Base-by-base conservation (phyloP, 2,797 vertebrate species). In the Paramormyrops hopkinsi region DNA sequence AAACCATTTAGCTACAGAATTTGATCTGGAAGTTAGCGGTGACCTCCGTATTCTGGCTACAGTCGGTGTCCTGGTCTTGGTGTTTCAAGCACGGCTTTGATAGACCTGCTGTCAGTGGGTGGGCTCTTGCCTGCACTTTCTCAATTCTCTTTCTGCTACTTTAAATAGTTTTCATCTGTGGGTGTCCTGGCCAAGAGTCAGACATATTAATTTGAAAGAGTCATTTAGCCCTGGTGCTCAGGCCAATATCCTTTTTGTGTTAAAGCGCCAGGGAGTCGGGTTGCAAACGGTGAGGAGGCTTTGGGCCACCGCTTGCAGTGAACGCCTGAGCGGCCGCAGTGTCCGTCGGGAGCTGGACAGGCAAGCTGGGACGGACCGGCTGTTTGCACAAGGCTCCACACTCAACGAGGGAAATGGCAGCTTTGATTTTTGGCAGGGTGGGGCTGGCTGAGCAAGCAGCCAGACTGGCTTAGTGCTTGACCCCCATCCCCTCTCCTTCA, bases 141-240 rank as follows among this genome's bases (percentile, higher is more conserved):
- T 53, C 46, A 54, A 11, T 86, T 33, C 25, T 54, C 46, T 25
- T 25, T 86, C 9, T 29, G 46, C 46, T 19, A n/a, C 44, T 85
- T 85, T 86, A 86, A 51, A 86, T 86, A 79, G 50, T 50, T 33
- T 85, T 85, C 25, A 33, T 85, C 25, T 86, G 83, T 85, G 22
- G 48, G 84, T 86, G 46, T 87, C 54, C 54, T 87, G 86, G 86
- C 54, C 8, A 44, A 7, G 3, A 62, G 54, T 87, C 33, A 62
- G 86, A 59, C 86, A 41, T 62, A 44, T 87, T 87, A 54, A 87
- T 87, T 85, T 86, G 84, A 12, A 41, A n/a, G 11, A 59, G 54
- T 25, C 51, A 54, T 56, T 87, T 53, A 62, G 53, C 54, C 53
- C 14, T n/a, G 12, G 33, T 44, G 5, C 25, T 85, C 85, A 59